These are phyloP conservation scores for Argyrosomus japonicus DNA, from an alignment of 2,113 vertebrate genomes.

Conservation along the genomic window DNA sequence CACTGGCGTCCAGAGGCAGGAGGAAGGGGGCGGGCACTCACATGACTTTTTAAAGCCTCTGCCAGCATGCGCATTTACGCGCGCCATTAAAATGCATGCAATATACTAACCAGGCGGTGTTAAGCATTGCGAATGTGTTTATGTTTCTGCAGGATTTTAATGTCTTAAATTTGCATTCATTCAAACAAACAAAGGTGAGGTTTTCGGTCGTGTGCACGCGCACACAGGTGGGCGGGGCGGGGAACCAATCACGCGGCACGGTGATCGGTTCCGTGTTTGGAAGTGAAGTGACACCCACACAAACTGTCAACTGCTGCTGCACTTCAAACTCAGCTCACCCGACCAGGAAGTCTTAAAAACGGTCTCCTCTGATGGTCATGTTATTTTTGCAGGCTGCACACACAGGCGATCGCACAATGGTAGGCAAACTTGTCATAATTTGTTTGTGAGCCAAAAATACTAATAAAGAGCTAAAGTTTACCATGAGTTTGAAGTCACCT, in stretches of 20 bases:
- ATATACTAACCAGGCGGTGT: background rate
- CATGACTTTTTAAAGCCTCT: conserved; percentile 12
- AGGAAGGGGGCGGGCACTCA: background rate
- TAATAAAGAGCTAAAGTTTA: no score
- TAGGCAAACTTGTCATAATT: conserved; percentile 18
- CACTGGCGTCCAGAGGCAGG: background rate
- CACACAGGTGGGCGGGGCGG: background rate
- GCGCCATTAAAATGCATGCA: background rate
- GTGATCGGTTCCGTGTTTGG: conserved; percentile 32
- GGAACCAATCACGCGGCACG: conserved; percentile 34
- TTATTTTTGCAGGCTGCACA: conserved; percentile 25
- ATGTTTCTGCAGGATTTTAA: fast-evolving
- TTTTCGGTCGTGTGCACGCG: background rate
- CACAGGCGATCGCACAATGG: conserved; percentile 24
- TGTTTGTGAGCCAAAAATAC: no score
- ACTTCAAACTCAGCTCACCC: background rate
- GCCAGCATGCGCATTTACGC: background rate
- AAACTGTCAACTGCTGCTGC: background rate
- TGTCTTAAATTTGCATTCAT: fast-evolving
- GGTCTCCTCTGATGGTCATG: background rate
- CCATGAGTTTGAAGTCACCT: no score
- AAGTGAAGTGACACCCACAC: background rate
- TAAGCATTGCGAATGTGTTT: background rate
- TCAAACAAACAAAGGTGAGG: no score
- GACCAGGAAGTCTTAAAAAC: conserved; percentile 42